Evolutionary conservation across 1,140 invertebrate species (phyloP).

Genomic region (Trichonephila clavata): DNA sequence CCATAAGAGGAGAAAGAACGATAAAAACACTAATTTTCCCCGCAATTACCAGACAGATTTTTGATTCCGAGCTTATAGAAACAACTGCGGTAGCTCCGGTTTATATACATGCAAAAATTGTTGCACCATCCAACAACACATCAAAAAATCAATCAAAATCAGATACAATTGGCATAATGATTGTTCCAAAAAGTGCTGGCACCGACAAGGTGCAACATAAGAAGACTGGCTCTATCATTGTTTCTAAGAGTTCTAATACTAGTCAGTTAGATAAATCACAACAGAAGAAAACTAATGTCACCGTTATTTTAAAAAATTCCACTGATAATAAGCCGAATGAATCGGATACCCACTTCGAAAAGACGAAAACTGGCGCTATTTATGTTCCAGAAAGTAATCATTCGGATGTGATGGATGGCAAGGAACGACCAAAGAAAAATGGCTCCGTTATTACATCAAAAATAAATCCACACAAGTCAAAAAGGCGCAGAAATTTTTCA

Average conservation of each 20-base stretch:
- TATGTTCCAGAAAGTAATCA: no score
- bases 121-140: neutral
- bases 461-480: neutral
- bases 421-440: neutral
- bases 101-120: neutral
- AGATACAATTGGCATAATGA: neutral
- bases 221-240: no score
- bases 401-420: no score
- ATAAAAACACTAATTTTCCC: neutral
- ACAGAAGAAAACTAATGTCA: no score
- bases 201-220: no score
- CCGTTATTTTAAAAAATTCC: no score
- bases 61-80: neutral
- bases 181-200: no score
- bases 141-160: neutral
- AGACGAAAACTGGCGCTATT: no score
- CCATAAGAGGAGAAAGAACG: neutral
- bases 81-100: constrained; percentile 1
- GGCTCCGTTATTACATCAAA: neutral
- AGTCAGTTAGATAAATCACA: no score
- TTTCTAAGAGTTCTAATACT: no score
- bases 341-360: no score
- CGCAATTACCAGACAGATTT: neutral
- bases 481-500: neutral
- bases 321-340: no score